phyloP scores from a whole-genome alignment of 1,140 invertebrate genomes.

The Drosophila orena region DNA sequence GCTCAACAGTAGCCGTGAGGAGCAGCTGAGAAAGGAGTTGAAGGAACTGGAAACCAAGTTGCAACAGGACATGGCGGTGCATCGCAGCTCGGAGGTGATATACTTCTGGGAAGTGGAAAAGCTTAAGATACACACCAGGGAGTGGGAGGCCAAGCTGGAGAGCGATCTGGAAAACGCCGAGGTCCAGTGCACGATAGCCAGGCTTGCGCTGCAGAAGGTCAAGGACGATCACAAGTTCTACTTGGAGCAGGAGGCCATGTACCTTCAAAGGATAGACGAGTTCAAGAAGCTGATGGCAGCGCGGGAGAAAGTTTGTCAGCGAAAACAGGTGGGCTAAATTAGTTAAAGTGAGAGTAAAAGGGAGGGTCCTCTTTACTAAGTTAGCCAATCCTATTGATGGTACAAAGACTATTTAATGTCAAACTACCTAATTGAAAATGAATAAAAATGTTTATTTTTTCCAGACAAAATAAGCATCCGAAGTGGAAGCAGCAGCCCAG shows the following conservation, averaged over 20 bases:
- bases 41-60: neutral
- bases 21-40: conserved; percentile 6
- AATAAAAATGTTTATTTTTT: neutral
- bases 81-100: neutral
- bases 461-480: neutral
- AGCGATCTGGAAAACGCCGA: conserved; percentile 41
- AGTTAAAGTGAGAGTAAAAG: too few species aligned
- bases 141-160: conserved; percentile 37
- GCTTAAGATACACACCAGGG: neutral
- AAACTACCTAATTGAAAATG: too few species aligned
- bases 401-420: too few species aligned
- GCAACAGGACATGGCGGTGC: neutral
- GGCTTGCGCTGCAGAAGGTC: conserved; percentile 22
- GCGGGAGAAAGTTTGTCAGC: conserved; percentile 3
- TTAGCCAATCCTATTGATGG: too few species aligned
- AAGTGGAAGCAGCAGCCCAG: neutral
- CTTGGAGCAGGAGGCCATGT: conserved; percentile 43
- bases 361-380: too few species aligned
- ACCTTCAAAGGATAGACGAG: conserved; percentile 23
- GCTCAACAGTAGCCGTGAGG: conserved; percentile 17
- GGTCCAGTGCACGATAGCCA: conserved; percentile 15
- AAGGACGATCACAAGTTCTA: conserved; percentile 49
- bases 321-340: conserved; percentile 1
- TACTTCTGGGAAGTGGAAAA: conserved; percentile 19
- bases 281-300: conserved; percentile 17